These are phyloP conservation scores for Podarcis muralis DNA, from an alignment of 2,113 vertebrate species.

Conservation along the genomic window DNA sequence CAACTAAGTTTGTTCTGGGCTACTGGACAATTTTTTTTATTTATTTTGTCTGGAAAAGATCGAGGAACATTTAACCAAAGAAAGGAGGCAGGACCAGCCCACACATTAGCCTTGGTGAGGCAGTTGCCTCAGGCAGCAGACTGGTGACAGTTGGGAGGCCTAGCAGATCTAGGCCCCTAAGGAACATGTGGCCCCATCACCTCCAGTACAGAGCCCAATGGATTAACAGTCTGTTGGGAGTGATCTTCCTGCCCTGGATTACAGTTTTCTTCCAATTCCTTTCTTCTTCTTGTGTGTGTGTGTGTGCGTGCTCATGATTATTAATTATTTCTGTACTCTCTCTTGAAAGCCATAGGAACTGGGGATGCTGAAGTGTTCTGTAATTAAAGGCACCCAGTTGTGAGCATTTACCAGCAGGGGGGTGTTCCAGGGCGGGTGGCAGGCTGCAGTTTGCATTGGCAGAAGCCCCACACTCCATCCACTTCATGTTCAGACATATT, in stretches of 20 bases:
- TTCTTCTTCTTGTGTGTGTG: not conserved
- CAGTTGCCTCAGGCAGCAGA: too few relatives aligned
- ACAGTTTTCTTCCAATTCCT: not conserved
- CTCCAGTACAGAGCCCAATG: too few relatives aligned
- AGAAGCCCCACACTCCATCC: not conserved
- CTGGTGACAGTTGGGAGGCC: too few relatives aligned
- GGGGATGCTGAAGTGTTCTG: not conserved
- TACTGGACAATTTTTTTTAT: too few relatives aligned
- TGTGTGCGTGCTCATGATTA: not conserved
- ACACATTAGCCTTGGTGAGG: too few relatives aligned
- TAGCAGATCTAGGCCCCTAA: too few relatives aligned
- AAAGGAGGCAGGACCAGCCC: too few relatives aligned
- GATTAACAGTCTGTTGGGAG: not conserved
- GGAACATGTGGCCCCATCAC: too few relatives aligned
- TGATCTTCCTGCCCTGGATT: not conserved
- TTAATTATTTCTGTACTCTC: not conserved
- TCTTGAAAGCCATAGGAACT: accelerated
- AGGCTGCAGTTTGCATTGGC: not conserved
- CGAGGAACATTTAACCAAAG: too few relatives aligned
- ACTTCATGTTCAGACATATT: accelerated
- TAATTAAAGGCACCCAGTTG: not conserved
- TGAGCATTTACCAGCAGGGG: not conserved
- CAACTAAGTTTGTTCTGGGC: too few relatives aligned
- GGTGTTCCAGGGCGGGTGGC: not conserved
- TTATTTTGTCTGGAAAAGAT: too few relatives aligned